phyloP scores from a whole-genome alignment of 2,113 vertebrate species.

The Megaceryle torquata region DNA sequence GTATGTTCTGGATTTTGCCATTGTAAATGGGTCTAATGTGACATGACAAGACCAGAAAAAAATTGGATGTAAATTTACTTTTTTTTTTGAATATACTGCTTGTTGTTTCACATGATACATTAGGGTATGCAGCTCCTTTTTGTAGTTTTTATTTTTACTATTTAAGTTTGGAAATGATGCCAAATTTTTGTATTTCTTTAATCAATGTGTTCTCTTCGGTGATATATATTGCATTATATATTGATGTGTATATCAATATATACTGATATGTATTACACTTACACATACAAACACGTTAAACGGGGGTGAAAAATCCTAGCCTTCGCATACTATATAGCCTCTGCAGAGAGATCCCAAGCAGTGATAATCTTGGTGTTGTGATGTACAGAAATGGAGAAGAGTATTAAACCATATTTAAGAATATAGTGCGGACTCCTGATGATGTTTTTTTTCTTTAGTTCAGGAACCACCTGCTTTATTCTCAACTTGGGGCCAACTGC shows the following conservation, averaged over 20 bases:
- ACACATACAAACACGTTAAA: constrained; percentile 77
- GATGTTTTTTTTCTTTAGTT: constrained; percentile 2
- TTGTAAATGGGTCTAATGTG: constrained; percentile 85
- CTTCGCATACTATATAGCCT: constrained; percentile 83
- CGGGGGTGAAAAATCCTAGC: constrained; percentile 75
- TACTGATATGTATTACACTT: constrained; percentile 85
- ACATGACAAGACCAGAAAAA: constrained; percentile 77
- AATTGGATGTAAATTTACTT: constrained; percentile 85
- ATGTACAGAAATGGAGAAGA: constrained; percentile 91
- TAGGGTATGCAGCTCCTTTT: constrained; percentile 85
- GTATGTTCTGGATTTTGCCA: constrained; percentile 77
- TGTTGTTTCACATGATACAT: constrained; percentile 83
- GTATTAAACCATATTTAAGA: constrained; percentile 92
- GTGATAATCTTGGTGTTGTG: constrained; percentile 87
- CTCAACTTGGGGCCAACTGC: not conserved
- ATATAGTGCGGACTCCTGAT: constrained; percentile 77
- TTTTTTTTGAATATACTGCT: constrained; percentile 78
- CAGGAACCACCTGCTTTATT: not conserved
- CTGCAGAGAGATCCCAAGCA: constrained; percentile 85
- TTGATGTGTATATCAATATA: constrained; percentile 87
- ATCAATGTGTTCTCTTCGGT: constrained; percentile 86
- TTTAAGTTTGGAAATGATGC: constrained; percentile 89
- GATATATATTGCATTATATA: constrained; percentile 88
- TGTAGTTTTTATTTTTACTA: constrained; percentile 88
- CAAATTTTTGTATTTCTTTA: constrained; percentile 89